Conservation (phyloP, 2,113 vertebrate species). For the Gymnarchus niloticus region DNA sequence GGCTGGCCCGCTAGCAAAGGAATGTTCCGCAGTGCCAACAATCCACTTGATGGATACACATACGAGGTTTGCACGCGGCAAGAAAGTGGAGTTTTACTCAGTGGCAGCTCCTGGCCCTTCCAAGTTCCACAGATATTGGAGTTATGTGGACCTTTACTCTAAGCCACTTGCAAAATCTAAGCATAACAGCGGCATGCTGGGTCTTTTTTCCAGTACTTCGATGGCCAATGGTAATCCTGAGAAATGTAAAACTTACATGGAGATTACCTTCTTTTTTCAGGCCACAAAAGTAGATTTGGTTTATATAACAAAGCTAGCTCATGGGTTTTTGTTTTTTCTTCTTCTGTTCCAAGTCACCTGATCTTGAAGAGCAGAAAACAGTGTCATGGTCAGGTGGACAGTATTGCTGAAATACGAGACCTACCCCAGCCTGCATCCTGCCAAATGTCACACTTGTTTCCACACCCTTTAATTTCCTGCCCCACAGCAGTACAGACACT, state of each 20-base stretch:
- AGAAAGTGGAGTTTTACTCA: too few relatives aligned
- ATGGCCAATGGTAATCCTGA: not conserved
- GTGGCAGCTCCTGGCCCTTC: not conserved
- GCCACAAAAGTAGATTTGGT: slow-evolving; percentile 37
- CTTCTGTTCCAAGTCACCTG: not conserved
- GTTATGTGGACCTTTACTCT: not conserved
- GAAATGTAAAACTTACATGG: slow-evolving; percentile 29
- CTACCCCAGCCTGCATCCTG: not conserved
- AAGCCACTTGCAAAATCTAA: not conserved
- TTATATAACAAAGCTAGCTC: slow-evolving; percentile 36
- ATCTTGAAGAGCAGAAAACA: not conserved
- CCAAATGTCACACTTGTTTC: not conserved
- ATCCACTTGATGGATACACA: too few relatives aligned
- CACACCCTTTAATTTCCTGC: slow-evolving; percentile 8
- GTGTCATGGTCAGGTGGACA: not conserved
- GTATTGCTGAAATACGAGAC: not conserved
- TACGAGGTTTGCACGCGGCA: too few relatives aligned
- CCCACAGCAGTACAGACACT: not conserved
- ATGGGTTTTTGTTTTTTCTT: not conserved
- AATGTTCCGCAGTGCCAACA: too few relatives aligned
- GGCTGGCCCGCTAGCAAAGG: too few relatives aligned
- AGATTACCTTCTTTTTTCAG: slow-evolving; percentile 36
- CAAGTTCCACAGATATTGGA: not conserved
- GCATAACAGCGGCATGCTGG: not conserved
- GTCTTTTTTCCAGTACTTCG: not conserved